Evolutionary conservation across 2,888 invertebrate species (phyloP), one percentile per base, ranked within the genome.

Genomic region (Melanostoma mellinum): DNA sequence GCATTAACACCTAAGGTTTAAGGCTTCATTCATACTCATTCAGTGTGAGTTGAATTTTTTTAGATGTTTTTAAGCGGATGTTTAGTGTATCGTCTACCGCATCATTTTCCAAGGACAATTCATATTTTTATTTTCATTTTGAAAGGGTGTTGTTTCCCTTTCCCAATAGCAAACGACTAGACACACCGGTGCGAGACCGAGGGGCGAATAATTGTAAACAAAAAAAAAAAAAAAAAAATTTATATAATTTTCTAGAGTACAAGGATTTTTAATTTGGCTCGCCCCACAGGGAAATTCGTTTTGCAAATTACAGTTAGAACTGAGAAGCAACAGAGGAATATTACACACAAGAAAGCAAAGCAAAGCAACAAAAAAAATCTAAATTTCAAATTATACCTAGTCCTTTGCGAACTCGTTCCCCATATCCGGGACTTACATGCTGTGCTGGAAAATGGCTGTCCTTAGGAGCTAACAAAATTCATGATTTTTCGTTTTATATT

Each of bases 361-460:
- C 8, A 53, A 44, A 50, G 35, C 8, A 53, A 44, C 42, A 65
- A 69, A 69, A 68, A 74, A 78, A 84, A 78, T 84, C 74, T 75
- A 84, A 84, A 84, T 78, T 84, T 84, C 74, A 84, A 84, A 84
- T 84, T 84, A 84, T 79, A n/a, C n/a, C n/a, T n/a, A 72, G 84
- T 84, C 84, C 71, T 84, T 84, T 78, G 84, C 84, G 74, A 74
- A 67, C 78, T 74, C 35, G 60, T 79, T 71, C 69, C 58, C 65
- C 58, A 73, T 73, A 77, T 61, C 50, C 68, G 36, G 48, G 48
- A 67, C 74, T 75, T 79, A 84, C 84, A 84, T 79, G 84, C 84
- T 84, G 69, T 48, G 74, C 48, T 33, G 63, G 52, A 30, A 78
- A 61, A 78, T 84, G 60, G 74, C 78, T 75, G 74, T 78, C 80